Evolutionary conservation across 2,797 vertebrate species (phyloP).

Genomic region (Dryobates pubescens): DNA sequence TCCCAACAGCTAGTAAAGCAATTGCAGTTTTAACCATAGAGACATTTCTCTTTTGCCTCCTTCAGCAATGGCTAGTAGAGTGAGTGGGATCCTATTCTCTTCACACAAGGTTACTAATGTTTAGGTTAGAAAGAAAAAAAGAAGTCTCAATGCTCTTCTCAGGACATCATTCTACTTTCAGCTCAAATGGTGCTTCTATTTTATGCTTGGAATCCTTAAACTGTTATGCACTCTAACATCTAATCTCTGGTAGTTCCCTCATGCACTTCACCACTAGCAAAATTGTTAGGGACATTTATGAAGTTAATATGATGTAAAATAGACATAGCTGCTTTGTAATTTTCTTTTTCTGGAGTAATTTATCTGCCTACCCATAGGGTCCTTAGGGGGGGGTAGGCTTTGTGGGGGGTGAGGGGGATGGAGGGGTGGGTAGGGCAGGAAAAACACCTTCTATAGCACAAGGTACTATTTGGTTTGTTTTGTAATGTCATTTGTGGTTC

Average conservation of each 20-base stretch:
- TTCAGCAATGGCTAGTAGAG: background rate
- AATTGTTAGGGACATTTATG: background rate
- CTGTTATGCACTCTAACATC: background rate
- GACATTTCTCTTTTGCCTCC: background rate
- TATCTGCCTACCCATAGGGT: background rate
- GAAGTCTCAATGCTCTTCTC: background rate
- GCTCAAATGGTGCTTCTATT: background rate
- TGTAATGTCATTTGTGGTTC: constrained; percentile 9
- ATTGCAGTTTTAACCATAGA: background rate
- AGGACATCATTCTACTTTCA: background rate
- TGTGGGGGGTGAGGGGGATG: too few relatives aligned
- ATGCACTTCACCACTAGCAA: background rate
- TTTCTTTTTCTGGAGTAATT: background rate
- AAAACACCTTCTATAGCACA: background rate
- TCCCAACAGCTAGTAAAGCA: background rate
- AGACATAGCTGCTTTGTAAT: background rate
- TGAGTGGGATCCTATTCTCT: background rate
- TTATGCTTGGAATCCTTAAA: background rate
- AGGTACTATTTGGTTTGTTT: background rate
- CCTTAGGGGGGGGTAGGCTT: background rate
- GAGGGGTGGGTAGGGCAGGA: background rate
- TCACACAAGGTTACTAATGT: background rate
- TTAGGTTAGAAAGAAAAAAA: background rate
- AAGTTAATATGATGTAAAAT: background rate
- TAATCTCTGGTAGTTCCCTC: background rate